These are phyloP conservation scores for Ochropacha duplaris DNA, from an alignment of 2,888 invertebrate species.

Conservation along the genomic window DNA sequence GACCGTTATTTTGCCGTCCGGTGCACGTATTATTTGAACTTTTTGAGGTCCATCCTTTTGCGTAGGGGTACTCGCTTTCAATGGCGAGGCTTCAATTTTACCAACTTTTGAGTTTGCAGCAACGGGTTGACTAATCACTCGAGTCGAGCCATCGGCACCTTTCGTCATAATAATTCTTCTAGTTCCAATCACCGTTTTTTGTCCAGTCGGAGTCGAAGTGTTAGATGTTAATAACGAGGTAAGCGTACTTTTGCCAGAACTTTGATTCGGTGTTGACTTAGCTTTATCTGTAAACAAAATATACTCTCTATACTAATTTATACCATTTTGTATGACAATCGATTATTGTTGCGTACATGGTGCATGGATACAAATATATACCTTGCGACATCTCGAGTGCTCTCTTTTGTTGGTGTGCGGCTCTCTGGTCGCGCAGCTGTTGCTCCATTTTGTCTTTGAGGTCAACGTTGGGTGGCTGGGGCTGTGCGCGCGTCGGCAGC, in stretches of 20 bases:
- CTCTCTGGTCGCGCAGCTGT: slow-evolving; percentile 92
- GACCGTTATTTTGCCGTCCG: slow-evolving; percentile 96
- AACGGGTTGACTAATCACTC: slow-evolving; percentile 85
- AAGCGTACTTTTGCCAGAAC: slow-evolving; percentile 84
- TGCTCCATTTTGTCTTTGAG: slow-evolving; percentile 96
- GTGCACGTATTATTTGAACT: slow-evolving; percentile 94
- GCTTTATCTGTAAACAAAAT: slow-evolving; percentile 72
- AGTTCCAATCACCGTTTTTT: slow-evolving; percentile 85
- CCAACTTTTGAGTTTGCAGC: slow-evolving; percentile 59
- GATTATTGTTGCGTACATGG: neutral
- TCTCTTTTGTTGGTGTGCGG: slow-evolving; percentile 94
- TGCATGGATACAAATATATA: slow-evolving; percentile 38
- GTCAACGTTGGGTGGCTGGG: slow-evolving; percentile 86
- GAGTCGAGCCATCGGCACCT: slow-evolving; percentile 86
- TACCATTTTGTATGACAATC: too few species aligned
- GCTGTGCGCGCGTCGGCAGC: slow-evolving; percentile 79
- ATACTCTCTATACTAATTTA: too few species aligned
- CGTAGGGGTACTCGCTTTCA: slow-evolving; percentile 49
- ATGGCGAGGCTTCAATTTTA: slow-evolving; percentile 66
- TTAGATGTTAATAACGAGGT: slow-evolving; percentile 85
- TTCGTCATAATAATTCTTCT: slow-evolving; percentile 90
- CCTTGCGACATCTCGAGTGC: slow-evolving; percentile 86
- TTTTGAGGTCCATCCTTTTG: slow-evolving; percentile 85
- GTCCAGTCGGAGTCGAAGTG: slow-evolving; percentile 77
- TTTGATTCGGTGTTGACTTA: slow-evolving; percentile 75